phyloP scores from a whole-genome alignment of 2,888 invertebrate species.

The Ectropis crepuscularia region DNA sequence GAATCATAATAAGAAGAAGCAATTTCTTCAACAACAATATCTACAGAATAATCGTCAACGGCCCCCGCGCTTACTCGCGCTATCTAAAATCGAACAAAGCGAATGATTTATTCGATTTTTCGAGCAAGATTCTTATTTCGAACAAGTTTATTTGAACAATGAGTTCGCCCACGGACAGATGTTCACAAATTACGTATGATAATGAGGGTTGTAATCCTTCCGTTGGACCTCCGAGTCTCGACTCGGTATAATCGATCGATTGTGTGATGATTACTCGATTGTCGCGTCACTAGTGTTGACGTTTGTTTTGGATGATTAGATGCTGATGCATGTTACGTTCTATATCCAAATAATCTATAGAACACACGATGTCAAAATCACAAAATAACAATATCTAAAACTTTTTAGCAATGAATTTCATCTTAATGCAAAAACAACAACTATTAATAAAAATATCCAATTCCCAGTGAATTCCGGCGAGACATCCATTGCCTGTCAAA shows the following conservation, averaged over 20 bases:
- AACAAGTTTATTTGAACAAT: constrained; percentile 57
- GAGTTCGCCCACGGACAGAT: constrained; percentile 75
- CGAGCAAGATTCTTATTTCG: constrained; percentile 24
- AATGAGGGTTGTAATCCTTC: constrained; percentile 79
- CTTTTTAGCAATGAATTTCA: too few relatives aligned
- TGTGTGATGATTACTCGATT: constrained; percentile 54
- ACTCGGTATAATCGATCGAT: constrained; percentile 72
- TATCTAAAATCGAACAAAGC: constrained; percentile 37
- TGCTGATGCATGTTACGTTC: background rate
- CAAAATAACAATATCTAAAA: too few relatives aligned
- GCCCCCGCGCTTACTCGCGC: constrained; percentile 31
- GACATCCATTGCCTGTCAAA: constrained; percentile 22
- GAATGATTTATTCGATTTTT: constrained; percentile 31
- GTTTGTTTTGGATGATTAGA: constrained; percentile 46
- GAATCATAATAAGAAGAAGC: constrained; percentile 7
- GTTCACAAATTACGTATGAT: constrained; percentile 81
- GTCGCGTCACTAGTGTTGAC: constrained; percentile 54
- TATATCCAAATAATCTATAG: background rate
- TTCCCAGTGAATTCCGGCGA: constrained; percentile 23
- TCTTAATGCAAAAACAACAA: background rate
- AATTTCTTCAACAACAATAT: constrained; percentile 33
- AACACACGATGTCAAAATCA: too few relatives aligned
- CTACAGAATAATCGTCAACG: constrained; percentile 27
- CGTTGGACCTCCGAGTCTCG: constrained; percentile 75
- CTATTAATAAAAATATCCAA: constrained; percentile 3